Percentiles rank a stretch among this genome's conserved stretches.
Evolutionary conservation across 2,888 invertebrate genomes (phyloP).

Genomic region (Neocrepidodera transversa): DNA sequence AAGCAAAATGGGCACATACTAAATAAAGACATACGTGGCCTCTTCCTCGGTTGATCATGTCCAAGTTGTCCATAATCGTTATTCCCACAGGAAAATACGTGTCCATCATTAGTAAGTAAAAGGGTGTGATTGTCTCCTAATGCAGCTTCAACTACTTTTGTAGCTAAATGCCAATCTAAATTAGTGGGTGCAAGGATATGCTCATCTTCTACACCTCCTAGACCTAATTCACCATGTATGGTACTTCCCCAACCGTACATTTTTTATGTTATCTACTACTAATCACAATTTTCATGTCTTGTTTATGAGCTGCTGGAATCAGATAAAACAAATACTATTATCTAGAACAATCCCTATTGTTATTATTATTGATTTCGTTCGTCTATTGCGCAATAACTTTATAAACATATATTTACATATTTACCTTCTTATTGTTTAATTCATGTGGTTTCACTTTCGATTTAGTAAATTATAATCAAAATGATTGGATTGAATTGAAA

Average conservation of each 20-base stretch:
- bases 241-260: slow-evolving; percentile 83
- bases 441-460: slow-evolving; percentile 24
- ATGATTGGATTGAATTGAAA: slow-evolving; percentile 7
- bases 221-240: slow-evolving; percentile 77
- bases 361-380: background rate
- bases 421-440: slow-evolving; percentile 23
- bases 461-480: slow-evolving; percentile 13
- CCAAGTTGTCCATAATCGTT: slow-evolving; percentile 95
- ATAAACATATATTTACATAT: background rate
- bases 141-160: slow-evolving; percentile 65
- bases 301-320: slow-evolving; percentile 25
- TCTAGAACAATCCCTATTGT: slow-evolving; percentile 19
- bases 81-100: slow-evolving; percentile 88
- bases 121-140: slow-evolving; percentile 87
- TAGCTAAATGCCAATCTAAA: slow-evolving; percentile 69
- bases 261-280: slow-evolving; percentile 22
- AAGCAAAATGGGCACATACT: slow-evolving; percentile 62
- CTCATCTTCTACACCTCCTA: slow-evolving; percentile 79
- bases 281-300: slow-evolving; percentile 24
- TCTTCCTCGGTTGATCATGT: slow-evolving; percentile 70
- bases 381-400: background rate
- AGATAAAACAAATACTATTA: slow-evolving; percentile 1
- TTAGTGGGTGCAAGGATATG: slow-evolving; percentile 68
- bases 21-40: slow-evolving; percentile 72
- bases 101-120: slow-evolving; percentile 77